A percentile compares a stretch with the other conserved stretches of the same genome.
phyloP scores from a whole-genome alignment of 2,113 vertebrate species.

The Lepisosteus osseus region DNA sequence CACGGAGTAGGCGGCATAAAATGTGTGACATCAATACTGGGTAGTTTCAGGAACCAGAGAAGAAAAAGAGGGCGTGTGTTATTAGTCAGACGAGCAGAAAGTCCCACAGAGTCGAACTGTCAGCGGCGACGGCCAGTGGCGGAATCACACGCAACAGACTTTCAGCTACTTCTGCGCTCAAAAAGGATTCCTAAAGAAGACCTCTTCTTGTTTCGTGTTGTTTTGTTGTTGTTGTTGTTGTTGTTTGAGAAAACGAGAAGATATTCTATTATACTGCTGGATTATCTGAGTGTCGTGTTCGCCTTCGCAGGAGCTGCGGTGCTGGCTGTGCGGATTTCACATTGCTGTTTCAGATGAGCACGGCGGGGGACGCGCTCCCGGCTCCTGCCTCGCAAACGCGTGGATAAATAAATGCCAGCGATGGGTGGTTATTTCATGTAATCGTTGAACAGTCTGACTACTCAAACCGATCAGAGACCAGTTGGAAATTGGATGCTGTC shows the following conservation, averaged over 20 bases:
- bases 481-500: slow-evolving; percentile 38
- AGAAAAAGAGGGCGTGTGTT: slow-evolving; percentile 33
- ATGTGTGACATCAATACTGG: slow-evolving; percentile 23
- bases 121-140: slow-evolving; percentile 8
- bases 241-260: neutral
- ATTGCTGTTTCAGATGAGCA: slow-evolving; percentile 2
- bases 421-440: slow-evolving; percentile 30
- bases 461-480: slow-evolving; percentile 21
- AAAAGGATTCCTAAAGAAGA: slow-evolving; percentile 10
- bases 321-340: slow-evolving; percentile 13
- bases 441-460: slow-evolving; percentile 33
- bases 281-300: slow-evolving; percentile 16
- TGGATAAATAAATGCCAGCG: slow-evolving; percentile 29
- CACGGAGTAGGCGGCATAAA: slow-evolving; percentile 22
- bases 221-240: neutral
- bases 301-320: slow-evolving; percentile 3
- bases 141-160: neutral
- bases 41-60: slow-evolving; percentile 41
- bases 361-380: slow-evolving; percentile 5
- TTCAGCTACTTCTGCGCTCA: neutral
- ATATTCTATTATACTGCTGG: slow-evolving; percentile 13
- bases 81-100: slow-evolving; percentile 37
- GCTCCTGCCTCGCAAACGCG: slow-evolving; percentile 20
- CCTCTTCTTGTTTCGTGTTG: neutral
- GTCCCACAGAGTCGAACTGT: slow-evolving; percentile 36